phyloP scores from a whole-genome alignment of 2,113 vertebrate species.

The Laterallus jamaicensis region DNA sequence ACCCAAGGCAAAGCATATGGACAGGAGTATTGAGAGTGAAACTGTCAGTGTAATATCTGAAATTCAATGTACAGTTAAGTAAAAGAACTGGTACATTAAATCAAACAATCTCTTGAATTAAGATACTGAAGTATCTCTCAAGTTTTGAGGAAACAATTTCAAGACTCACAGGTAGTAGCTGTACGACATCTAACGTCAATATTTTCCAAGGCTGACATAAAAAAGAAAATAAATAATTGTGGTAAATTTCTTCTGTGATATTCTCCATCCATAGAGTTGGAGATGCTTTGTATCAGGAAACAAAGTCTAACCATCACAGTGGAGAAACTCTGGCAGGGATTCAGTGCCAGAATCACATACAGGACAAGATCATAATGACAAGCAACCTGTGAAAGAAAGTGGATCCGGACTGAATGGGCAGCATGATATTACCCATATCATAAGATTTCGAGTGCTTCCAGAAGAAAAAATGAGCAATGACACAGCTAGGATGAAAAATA shows the following conservation, averaged over 20 bases:
- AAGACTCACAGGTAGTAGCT: not conserved
- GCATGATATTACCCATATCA: not conserved
- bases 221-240: not conserved
- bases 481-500: not conserved
- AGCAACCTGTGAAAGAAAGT: not conserved
- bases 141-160: not conserved
- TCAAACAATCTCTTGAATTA: not conserved
- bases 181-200: not conserved
- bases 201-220: accelerated
- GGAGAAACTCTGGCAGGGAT: not conserved
- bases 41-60: not conserved
- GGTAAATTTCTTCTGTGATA: not conserved
- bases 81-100: not conserved
- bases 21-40: not conserved
- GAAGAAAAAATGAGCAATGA: not conserved
- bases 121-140: not conserved
- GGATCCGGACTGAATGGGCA: not conserved
- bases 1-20: not conserved
- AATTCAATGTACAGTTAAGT: not conserved
- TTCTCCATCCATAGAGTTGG: not conserved
- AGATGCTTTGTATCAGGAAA: not conserved
- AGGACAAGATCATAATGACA: not conserved
- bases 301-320: not conserved
- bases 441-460: not conserved
- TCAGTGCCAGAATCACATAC: not conserved